A percentile compares a stretch with the other conserved stretches of the same genome.
Conservation (phyloP, 2,888 invertebrate species). For the Leptinotarsa haldemani region DNA sequence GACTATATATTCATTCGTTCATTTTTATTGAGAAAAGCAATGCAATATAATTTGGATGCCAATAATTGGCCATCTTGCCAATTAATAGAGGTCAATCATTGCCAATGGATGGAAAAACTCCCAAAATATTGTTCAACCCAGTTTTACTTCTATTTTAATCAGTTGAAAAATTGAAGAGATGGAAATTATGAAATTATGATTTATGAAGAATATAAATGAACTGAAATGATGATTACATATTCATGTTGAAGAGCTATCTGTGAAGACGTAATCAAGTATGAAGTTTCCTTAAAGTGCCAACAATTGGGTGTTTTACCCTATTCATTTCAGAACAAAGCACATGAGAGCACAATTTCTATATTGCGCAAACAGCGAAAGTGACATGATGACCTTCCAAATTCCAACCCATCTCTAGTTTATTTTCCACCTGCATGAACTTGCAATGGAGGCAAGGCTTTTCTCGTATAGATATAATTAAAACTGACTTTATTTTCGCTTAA, state of each 20-base stretch:
- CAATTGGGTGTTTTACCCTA: neutral
- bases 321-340: too few species aligned
- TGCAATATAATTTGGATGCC: neutral
- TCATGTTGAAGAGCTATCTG: neutral
- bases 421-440: neutral
- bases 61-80: neutral
- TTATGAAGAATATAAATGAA: neutral
- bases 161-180: neutral
- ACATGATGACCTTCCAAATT: neutral
- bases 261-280: neutral
- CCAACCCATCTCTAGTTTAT: neutral
- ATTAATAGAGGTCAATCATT: neutral
- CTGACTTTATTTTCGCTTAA: constrained; percentile 58
- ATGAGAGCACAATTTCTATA: too few species aligned
- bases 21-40: neutral
- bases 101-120: constrained; percentile 2
- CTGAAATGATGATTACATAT: neutral
- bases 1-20: neutral
- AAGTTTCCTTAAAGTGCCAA: neutral
- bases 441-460: constrained; percentile 3
- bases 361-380: neutral
- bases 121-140: neutral
- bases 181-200: neutral
- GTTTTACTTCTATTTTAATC: neutral
- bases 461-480: constrained; percentile 55